Evolutionary conservation across 1,140 invertebrate genomes (phyloP), one percentile per base, ranked within the genome.

Genomic region (Drosophila orosa): DNA sequence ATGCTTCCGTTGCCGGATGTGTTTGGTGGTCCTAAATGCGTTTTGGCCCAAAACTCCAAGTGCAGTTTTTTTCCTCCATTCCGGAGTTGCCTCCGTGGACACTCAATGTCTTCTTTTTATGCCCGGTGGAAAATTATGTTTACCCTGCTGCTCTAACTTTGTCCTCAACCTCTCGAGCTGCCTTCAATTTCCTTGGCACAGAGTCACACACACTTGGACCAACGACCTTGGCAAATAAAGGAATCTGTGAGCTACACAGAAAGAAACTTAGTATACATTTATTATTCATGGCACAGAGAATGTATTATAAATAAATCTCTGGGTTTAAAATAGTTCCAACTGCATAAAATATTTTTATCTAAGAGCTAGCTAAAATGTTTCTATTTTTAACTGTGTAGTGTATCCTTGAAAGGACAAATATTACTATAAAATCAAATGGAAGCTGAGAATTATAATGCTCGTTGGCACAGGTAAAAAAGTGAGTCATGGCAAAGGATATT

Each of bases 1-100:
- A 85, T 85, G 81, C 74, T 69, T 84, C 78, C 81, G 81, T 22
- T 54, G 47, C 68, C 82, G 82, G 82, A 85, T 74, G 78, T 81
- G 72, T 74, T 86, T 78, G 78, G 67, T 60, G 74, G 44, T 65
- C 74, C 76, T 77, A 78, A 85, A 85, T 86, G 81, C 82, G 81
- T 86, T 85, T 78, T 69, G 59, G 67, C 81, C 75, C 44, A 44
- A 66, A 68, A 74, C 58, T 47, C 65, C 45, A 42, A 39, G 19
- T 56, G 44, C 61, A 57, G 10, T 45, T 61, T 27, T 27, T 47
- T 31, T 25, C 22, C 12, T 17, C n/a, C 44, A 45, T 39, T 60
- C 55, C 12, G 47, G 12, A 13, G 47, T 13, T 50, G 27, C 17
- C 31, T 31, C 40, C 42, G 39, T 39, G 60, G 67, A 47, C 67